Evolutionary conservation across 2,113 vertebrate genomes (phyloP), one percentile per base, ranked within the genome.

Genomic region (Vicugna pacos): DNA sequence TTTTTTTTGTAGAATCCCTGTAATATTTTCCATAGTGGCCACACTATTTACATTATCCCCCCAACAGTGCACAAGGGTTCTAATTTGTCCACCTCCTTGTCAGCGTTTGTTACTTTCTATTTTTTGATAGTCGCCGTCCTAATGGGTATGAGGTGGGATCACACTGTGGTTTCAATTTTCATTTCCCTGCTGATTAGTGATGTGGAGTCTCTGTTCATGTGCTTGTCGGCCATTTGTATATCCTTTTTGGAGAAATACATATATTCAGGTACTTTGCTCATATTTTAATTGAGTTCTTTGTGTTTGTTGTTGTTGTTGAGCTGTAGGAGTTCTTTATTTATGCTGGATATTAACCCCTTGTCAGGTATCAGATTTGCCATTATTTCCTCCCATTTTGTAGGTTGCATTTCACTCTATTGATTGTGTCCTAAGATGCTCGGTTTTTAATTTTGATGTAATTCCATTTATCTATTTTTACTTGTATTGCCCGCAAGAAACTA

Each of bases 21-120:
- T 24, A 5, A 1, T 32, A 3, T 5, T 82, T 72, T 22, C 22
- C 58, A 10, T 3, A 62, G 22, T 3, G 0, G 20, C 3, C 14
- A 0, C 22, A 24, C 28, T 13, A n/a, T 70, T 46, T 54, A 54
- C 24, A 54, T 64, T 5, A 20, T 32, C 13, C 65, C 3, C 1
- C 8, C 69, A 9, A 13, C 26, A 52, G 5, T 14, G 4, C 0
- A 0, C 24, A 35, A 62, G 4, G 0, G 6, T 72, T 35, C 46
- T 5, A 5, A 1, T 70, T 72, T 72, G 52, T 52, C 26, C 28
- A 20, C 64, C 28, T 81, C 12, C 30, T 14, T 54, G 16, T 5
- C 12, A 42, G 5, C 20, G 12, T 6, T 67, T 24, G 7, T 2
- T 38, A 28, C 69, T 35, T 52, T 32, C 50, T 77, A 3, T 42